Conservation (phyloP, 2,888 invertebrate species). For the Aethes cnicana region DNA sequence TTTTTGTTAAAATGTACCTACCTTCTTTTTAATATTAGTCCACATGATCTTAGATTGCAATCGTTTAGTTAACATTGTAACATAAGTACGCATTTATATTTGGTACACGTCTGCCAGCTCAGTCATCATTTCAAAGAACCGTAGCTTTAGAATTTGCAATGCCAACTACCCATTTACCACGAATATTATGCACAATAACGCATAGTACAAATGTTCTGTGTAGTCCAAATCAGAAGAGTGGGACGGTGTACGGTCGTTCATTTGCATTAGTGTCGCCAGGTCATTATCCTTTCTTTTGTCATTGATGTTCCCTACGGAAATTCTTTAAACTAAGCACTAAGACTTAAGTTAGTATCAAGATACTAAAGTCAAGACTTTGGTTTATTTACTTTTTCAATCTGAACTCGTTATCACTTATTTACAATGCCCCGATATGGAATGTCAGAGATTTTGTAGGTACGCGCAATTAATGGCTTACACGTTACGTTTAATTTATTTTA, state of each 20-base stretch:
- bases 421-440: constrained; percentile 5
- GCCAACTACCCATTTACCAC: constrained; percentile 20
- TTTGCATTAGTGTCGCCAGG: constrained; percentile 67
- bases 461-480: constrained; percentile 2
- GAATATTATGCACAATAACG: constrained; percentile 24
- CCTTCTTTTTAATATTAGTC: no score
- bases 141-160: constrained; percentile 20
- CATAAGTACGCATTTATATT: constrained; percentile 16
- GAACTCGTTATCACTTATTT: constrained; percentile 13
- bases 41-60: no score
- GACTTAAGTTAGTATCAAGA: no score
- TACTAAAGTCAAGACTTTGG: neutral
- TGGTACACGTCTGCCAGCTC: constrained; percentile 12
- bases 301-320: constrained; percentile 41
- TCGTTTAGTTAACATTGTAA: no score
- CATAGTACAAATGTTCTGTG: constrained; percentile 36
- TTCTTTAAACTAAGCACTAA: constrained; percentile 14
- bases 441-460: neutral
- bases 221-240: constrained; percentile 64
- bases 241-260: constrained; percentile 57
- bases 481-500: no score
- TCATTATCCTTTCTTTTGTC: constrained; percentile 58
- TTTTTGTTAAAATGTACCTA: no score
- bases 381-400: constrained; percentile 7
- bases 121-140: constrained; percentile 19